phyloP scores from a whole-genome alignment of 2,797 vertebrate species.

The Sebastes itinus region DNA sequence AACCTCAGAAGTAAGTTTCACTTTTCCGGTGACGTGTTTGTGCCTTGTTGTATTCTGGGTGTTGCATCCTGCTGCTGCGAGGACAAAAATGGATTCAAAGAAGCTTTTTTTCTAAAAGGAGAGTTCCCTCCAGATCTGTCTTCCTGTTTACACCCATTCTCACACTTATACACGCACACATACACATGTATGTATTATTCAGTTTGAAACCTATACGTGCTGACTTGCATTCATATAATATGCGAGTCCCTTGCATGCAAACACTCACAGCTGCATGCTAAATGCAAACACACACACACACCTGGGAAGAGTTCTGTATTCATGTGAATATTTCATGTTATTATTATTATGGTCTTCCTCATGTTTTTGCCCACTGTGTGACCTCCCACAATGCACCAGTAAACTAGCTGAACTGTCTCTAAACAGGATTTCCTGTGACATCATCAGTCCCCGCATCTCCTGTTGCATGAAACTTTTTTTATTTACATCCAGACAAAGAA shows the following conservation, averaged over 20 bases:
- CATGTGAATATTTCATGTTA: not conserved
- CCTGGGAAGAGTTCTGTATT: not conserved
- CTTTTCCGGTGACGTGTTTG: conserved; percentile 57
- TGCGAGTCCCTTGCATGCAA: not conserved
- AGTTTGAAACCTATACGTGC: not conserved
- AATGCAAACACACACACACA: not conserved
- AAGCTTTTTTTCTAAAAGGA: conserved; percentile 62
- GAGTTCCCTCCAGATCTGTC: conserved; percentile 32
- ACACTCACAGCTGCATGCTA: not conserved
- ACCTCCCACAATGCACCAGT: conserved; percentile 22
- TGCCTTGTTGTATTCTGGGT: conserved; percentile 57
- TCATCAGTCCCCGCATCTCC: conserved; percentile 12
- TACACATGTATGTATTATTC: not conserved
- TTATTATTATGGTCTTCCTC: not conserved
- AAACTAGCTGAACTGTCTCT: conserved; percentile 27
- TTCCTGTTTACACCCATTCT: conserved; percentile 69
- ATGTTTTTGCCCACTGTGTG: not conserved
- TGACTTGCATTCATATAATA: not conserved
- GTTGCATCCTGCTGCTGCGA: conserved; percentile 66
- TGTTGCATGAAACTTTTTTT: not conserved
- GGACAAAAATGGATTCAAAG: conserved; percentile 71
- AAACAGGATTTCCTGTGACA: conserved; percentile 54
- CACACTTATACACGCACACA: conserved; percentile 11
- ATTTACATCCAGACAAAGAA: not conserved
- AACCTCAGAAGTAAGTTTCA: conserved; percentile 58